Evolutionary conservation across 2,888 invertebrate species (phyloP), one percentile per base, ranked within the genome.

Genomic region (Zaprionus lineosus): DNA sequence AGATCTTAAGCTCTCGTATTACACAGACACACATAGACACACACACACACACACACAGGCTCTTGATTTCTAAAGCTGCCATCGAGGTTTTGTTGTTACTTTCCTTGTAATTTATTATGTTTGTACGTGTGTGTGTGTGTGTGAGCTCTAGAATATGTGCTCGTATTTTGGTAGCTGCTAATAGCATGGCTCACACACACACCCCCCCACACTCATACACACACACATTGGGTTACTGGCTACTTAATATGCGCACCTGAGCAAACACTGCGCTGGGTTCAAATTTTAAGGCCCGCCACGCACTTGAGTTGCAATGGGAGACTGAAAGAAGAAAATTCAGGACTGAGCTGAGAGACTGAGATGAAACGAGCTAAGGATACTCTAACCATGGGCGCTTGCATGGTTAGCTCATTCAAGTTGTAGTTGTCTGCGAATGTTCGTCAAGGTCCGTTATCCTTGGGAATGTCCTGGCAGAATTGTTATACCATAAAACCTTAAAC

Each of bases 241-340:
- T 81, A 81, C 77, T 79, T 79, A 72, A 76, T 79, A 83, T 83
- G 78, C 83, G 66, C 71, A 83, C 83, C 78, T 83, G 72, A 65
- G 59, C 68, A 71, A 60, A 60, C 57, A 50, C 53, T 57, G 36
- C 58, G 44, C 34, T 59, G 55, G 36, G 53, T 60, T 63, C 63
- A 44, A 74, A 59, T 52, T 66, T 78, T 73, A 79, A 71, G 76
- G 50, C 62, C 46, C 41, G 36, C 29, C 51, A 73, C 63, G 64
- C 74, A 62, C 64, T 53, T 37, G 39, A 62, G 61, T 16, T 44
- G 57, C 52, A 40, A 43, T 64, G 55, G 21, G 21, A 52, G 57
- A 26, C 53, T 36, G 47, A 52, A 53, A 31, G 33, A 55, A 50
- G 57, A 48, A 24, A 40, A 34, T 15, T n/a, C 24, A 12, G 8